A percentile compares a stretch with the other conserved stretches of the same genome.
Evolutionary conservation across 92 coral and sea anemone species (phyloP).

Genomic region (Phenganax marumi): DNA sequence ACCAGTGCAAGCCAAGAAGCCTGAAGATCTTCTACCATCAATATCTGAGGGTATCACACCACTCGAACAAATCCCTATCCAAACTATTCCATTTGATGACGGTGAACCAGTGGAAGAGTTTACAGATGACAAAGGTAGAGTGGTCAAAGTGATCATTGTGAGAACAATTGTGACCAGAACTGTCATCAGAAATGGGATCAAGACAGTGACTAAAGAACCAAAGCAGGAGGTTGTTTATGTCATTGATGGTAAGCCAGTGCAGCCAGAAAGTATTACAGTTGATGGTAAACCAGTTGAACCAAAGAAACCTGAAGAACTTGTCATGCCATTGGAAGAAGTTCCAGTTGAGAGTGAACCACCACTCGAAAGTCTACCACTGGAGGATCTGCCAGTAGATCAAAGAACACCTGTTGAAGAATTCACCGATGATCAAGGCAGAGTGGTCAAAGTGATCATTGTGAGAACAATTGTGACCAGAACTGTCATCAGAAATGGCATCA

Average conservation of each 20-base stretch:
- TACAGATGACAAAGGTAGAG: conserved; percentile 38
- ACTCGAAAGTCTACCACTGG: conserved; percentile 27
- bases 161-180: conserved; percentile 44
- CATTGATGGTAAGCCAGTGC: conserved; percentile 35
- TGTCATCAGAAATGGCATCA: conserved; percentile 40
- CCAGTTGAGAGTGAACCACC: conserved; percentile 43
- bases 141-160: conserved; percentile 20
- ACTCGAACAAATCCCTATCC: conserved; percentile 23
- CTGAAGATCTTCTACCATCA: conserved; percentile 24
- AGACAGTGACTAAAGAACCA: conserved; percentile 41
- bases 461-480: conserved; percentile 44
- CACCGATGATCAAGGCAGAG: conserved; percentile 58
- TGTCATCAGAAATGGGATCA: conserved; percentile 40
- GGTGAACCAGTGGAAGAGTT: conserved; percentile 42
- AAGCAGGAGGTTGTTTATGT: conserved; percentile 25
- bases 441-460: neutral
- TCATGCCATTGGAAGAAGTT: conserved; percentile 26
- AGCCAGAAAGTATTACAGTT: conserved; percentile 19
- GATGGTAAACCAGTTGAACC: conserved; percentile 33
- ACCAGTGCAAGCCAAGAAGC: conserved; percentile 40
- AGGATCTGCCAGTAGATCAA: too few species aligned
- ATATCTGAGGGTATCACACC: conserved; percentile 11
- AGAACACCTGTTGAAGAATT: conserved; percentile 57
- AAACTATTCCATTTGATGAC: conserved; percentile 52
- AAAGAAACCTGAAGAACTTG: conserved; percentile 28